Percentiles rank a stretch among this genome's conserved stretches.
Evolutionary conservation across 2,888 invertebrate species (phyloP).

Genomic region (Eledone cirrhosa): DNA sequence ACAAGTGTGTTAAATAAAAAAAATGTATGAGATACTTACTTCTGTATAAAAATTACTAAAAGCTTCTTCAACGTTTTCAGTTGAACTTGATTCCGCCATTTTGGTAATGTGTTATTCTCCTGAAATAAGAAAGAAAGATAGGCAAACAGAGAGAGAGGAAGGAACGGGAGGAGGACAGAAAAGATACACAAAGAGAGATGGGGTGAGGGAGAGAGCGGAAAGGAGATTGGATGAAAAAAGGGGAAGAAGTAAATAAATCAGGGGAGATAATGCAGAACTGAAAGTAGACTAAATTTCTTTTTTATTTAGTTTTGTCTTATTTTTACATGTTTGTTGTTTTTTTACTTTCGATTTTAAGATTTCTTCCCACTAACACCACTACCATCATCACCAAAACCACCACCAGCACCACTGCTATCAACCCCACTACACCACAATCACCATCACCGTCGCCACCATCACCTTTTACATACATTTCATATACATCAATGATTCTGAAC

Average conservation of each 20-base stretch:
- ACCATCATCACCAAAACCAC: too few relatives aligned
- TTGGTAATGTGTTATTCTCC: neutral
- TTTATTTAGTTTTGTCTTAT: neutral
- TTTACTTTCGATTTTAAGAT: too few relatives aligned
- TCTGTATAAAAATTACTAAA: constrained; percentile 50
- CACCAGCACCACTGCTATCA: too few relatives aligned
- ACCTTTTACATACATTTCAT: too few relatives aligned
- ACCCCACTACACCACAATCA: too few relatives aligned
- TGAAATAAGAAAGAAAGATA: too few relatives aligned
- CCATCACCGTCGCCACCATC: too few relatives aligned
- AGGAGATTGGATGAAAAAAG: neutral
- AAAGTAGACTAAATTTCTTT: neutral
- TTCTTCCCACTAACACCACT: too few relatives aligned
- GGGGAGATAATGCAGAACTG: neutral
- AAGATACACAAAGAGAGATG: neutral
- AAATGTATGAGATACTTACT: constrained; percentile 36
- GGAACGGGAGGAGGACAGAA: neutral
- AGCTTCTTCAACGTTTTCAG: constrained; percentile 36
- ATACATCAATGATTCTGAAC: too few relatives aligned
- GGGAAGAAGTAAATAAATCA: neutral
- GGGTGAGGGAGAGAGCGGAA: neutral
- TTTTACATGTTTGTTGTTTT: too few relatives aligned
- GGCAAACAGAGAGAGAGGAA: neutral
- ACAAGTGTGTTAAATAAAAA: too few relatives aligned
- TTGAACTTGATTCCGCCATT: constrained; percentile 19